Percentiles rank a stretch among this genome's conserved stretches.
phyloP scores from a whole-genome alignment of 2,113 vertebrate genomes.

The Indicator indicator region DNA sequence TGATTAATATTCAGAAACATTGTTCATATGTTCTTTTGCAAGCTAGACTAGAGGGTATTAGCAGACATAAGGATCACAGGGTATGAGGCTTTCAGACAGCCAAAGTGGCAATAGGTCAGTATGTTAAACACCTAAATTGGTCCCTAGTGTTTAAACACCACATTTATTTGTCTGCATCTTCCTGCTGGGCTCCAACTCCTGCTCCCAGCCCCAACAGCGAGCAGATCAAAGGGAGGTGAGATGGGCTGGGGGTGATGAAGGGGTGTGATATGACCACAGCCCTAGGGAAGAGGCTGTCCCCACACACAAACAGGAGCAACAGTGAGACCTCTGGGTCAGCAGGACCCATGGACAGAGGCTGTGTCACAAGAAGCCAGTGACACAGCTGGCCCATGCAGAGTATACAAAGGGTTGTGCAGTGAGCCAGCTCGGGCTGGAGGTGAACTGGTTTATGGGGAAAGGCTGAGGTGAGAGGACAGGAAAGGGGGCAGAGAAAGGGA shows the following conservation, averaged over 20 bases:
- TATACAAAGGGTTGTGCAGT: background rate
- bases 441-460: background rate
- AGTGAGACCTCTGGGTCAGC: accelerated
- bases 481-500: background rate
- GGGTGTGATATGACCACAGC: background rate
- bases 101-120: background rate
- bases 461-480: no score
- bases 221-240: background rate
- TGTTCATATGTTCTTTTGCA: background rate
- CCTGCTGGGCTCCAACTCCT: background rate
- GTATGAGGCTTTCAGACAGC: background rate
- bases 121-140: background rate
- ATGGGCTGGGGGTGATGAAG: background rate
- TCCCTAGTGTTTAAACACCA: background rate
- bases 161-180: background rate
- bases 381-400: no score
- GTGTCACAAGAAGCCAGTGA: background rate
- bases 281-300: background rate
- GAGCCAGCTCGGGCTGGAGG: background rate
- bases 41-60: background rate
- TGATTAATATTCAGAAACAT: background rate
- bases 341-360: background rate
- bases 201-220: background rate
- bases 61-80: background rate
- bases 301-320: background rate